phyloP scores from a whole-genome alignment of 2,113 vertebrate species.

The Peromyscus californicus region DNA sequence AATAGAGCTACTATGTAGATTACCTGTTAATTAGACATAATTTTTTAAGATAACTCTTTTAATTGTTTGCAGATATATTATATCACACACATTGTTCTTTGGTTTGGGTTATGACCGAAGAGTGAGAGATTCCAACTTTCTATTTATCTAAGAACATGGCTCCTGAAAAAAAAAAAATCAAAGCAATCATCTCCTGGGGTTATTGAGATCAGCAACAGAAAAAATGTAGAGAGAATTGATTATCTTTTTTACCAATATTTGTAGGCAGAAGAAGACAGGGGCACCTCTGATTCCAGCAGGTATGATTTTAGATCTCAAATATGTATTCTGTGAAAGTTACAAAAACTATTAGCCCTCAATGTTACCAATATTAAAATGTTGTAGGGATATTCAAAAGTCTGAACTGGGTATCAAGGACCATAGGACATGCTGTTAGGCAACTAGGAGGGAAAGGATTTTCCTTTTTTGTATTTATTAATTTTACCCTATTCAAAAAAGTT shows the following conservation, averaged over 20 bases:
- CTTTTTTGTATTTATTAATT: not conserved
- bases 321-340: not conserved
- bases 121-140: not conserved
- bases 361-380: not conserved
- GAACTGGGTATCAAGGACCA: not conserved
- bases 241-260: not conserved
- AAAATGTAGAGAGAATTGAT: not conserved
- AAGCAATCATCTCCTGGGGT: not conserved
- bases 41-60: not conserved
- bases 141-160: not conserved
- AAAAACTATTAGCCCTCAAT: not conserved
- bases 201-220: not conserved
- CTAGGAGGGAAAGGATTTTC: not conserved
- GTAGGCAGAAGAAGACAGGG: not conserved
- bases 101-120: not conserved
- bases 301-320: not conserved
- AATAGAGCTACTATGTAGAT: no score
- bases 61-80: not conserved
- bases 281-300: not conserved
- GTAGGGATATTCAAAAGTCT: not conserved
- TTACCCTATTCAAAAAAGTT: conserved; percentile 6
- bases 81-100: not conserved
- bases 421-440: not conserved
- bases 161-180: conserved; percentile 1
- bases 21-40: no score